Evolutionary conservation across 2,113 vertebrate genomes (phyloP), one percentile per base, ranked within the genome.

Genomic region (Indicator indicator): DNA sequence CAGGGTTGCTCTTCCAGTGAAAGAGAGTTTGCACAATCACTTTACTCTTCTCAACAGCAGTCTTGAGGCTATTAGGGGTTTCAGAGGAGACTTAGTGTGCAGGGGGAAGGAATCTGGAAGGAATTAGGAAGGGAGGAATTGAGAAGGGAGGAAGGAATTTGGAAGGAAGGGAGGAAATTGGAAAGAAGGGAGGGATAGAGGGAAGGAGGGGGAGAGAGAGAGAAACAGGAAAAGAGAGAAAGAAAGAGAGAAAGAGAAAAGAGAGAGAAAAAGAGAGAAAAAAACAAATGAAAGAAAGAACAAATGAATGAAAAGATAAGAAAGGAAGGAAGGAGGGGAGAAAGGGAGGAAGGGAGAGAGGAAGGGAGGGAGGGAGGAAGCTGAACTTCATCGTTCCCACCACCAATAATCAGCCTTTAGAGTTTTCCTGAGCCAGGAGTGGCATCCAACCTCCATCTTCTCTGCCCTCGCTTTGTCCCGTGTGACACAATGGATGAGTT

Each of bases 361-460:
- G 42, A 42, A 42, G 42, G 14, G 40, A 42, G 40, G 13, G n/a
- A n/a, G n/a, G n/a, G 36, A 36, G 36, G 36, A 42, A 42, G 42
- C 42, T 16, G 42, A 42, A 15, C 42, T 42, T 15, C 46, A 78
- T 27, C 68, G 21, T 79, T 15, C 62, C 58, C 24, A 42, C 30
- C 36, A 33, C 11, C 54, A 83, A 64, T 3, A 64, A 60, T 5
- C 71, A 72, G 23, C 16, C 7, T 48, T 83, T 56, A 13, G 42
- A 63, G 8, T 48, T 46, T 46, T 65, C 23, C 40, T 33, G 54
- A 6, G 27, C 6, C 3, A 1, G 9, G 1, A 23, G 20, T 40
- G 7, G 1, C 32, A 48, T 9, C 14, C 1, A 1, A 1, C 20
- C 28, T 54, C 50, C 1, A 0, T 6, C 9, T 86, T 33, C 87